Evolutionary conservation across 2,888 invertebrate genomes (phyloP), one percentile per base, ranked within the genome.

Genomic region (Drosophila quinaria): DNA sequence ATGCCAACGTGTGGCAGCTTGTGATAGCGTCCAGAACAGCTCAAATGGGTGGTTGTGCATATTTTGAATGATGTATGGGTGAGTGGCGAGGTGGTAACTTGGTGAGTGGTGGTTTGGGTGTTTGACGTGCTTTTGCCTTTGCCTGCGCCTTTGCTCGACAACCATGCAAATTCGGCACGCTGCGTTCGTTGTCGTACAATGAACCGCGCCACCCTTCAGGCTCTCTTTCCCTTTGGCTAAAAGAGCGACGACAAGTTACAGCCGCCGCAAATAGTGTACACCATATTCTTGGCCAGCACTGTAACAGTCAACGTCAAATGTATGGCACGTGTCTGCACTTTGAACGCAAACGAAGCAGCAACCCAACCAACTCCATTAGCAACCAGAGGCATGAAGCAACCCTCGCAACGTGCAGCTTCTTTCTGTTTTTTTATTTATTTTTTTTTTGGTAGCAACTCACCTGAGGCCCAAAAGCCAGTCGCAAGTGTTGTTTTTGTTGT

Each of bases 261-360:
- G 61, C 54, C 31, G 49, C 61, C 46, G 31, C 66, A 52, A 55
- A 44, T 55, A 33, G 37, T 31, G 51, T 70, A 51, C 52, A 63
- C 81, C 74, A 80, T 78, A 79, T 80, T 80, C 64, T 59, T 54
- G 69, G 80, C 59, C 80, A 68, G 50, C 68, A 87, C 64, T 83
- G 87, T 87, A 67, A 54, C 39, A 39, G 33, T 35, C n/a, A 33
- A 31, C 54, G 47, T 58, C 50, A 56, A 67, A 65, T 71, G 44
- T 46, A 33, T 61, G 89, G 84, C 89, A 89, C 89, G 89, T 89
- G 89, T 89, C 90, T 80, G 89, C 89, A 90, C 89, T 89, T 87
- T 87, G 80, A 79, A 74, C 70, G 47, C 49, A 31, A 41, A 29
- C 39, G 15, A 37, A 59, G 29, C 50, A 42, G 19, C 42, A 11